Base-by-base conservation (phyloP, 1,140 invertebrate genomes). In the Octopus sinensis region DNA sequence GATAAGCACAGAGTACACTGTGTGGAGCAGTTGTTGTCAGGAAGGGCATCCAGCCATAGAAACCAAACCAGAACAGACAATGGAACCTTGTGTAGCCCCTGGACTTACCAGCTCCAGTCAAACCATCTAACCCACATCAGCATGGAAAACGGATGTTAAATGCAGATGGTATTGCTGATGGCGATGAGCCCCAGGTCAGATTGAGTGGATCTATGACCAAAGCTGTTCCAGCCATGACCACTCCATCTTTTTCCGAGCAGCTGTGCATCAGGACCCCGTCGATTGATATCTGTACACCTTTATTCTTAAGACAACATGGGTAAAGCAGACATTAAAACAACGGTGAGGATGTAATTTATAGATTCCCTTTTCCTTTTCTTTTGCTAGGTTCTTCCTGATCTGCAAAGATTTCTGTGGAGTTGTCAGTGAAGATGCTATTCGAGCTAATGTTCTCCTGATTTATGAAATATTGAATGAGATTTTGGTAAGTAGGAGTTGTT, bases 331-430 rank as follows among this genome's bases (percentile, higher is more conserved):
- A 51, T 53, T 5, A 13, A 7, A 43, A 4, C 13, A 10, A 78
- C 23, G 23, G 12, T 10, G 13, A 52, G 7, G 52, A 10, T 53
- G 12, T 53, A 71, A 56, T 53, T 56, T 6, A 79, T 76, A 10
- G 43, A 13, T 43, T 43, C 30, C 1, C 30, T 43, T 79, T 51
- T 23, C 17, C 6, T 52, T 68, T 82, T 83, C 78, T 56, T 81
- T 10, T 84, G 85, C n/a, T 79, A 90, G 89, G 75, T 76, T 90
- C 13, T 89, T 88, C 78, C 85, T 88, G 76, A 83, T 88, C 12
- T 84, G 84, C 53, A 89, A 88, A 82, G 88, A 90, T 80, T 89
- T 88, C 79, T 88, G 88, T 86, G 89, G 89, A n/a, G 81, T 85
- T 17, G 86, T 90, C 9, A 87, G 78, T 77, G 88, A 89, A 82